Evolutionary conservation across 2,888 invertebrate species (phyloP).

Genomic region (Rhingia rostrata): DNA sequence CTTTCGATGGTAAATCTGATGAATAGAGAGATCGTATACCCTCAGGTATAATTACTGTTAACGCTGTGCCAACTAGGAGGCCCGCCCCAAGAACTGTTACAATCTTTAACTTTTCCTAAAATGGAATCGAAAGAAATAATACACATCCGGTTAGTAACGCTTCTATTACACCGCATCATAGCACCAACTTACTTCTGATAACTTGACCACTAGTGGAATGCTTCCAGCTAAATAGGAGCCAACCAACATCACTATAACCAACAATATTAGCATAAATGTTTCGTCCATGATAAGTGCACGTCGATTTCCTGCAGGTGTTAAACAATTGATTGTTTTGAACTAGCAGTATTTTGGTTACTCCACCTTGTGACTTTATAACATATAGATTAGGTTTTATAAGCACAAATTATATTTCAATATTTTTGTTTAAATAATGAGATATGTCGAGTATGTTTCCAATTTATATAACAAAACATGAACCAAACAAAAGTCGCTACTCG

Average conservation of each 20-base stretch:
- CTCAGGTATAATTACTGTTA: slow-evolving; percentile 99
- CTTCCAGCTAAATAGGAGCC: slow-evolving; percentile 98
- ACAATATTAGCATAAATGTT: slow-evolving; percentile 90
- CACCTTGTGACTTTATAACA: background rate
- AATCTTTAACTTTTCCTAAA: slow-evolving; percentile 94
- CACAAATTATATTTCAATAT: background rate
- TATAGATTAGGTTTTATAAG: background rate
- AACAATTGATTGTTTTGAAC: background rate
- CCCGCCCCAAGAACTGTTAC: slow-evolving; percentile 98
- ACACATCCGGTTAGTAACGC: background rate
- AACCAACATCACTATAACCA: slow-evolving; percentile 96
- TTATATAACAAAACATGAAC: background rate
- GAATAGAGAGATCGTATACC: slow-evolving; percentile 93
- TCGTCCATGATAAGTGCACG: slow-evolving; percentile 88
- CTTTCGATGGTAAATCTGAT: slow-evolving; percentile 9
- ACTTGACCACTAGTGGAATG: slow-evolving; percentile 95
- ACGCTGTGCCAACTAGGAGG: slow-evolving; percentile 96
- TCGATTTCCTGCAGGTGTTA: slow-evolving; percentile 25
- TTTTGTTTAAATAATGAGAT: background rate
- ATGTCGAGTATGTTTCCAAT: background rate
- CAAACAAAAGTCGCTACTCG: background rate
- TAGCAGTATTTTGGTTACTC: no score
- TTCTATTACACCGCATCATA: background rate
- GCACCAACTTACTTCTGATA: slow-evolving; percentile 91
- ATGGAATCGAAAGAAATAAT: slow-evolving; percentile 34